Conservation (phyloP, 92 coral and sea anemone genomes). For the Phenganax stokvisi region DNA sequence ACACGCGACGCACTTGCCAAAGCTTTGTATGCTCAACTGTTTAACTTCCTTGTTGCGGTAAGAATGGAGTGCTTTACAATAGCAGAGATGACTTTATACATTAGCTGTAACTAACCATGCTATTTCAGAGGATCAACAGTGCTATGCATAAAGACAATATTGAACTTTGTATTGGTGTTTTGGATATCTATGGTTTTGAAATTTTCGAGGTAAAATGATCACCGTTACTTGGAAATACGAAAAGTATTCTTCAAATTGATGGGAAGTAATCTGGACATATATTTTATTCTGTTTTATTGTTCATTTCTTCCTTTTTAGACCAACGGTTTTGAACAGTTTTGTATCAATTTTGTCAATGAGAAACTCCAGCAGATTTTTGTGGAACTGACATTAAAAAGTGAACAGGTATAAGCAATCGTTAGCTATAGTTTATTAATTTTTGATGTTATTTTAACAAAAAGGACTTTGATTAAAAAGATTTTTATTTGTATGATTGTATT, state of each 20-base stretch:
- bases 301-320: conserved; percentile 38
- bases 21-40: conserved; percentile 71
- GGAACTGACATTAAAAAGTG: conserved; percentile 76
- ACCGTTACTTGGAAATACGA: background rate
- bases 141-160: conserved; percentile 78
- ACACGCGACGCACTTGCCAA: conserved; percentile 79
- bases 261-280: too few species aligned
- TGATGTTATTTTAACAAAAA: background rate
- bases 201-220: conserved; percentile 59
- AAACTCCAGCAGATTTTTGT: conserved; percentile 89
- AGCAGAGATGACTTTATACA: background rate
- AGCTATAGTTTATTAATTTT: background rate
- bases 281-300: background rate
- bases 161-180: conserved; percentile 75
- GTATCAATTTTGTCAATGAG: conserved; percentile 91
- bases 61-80: background rate
- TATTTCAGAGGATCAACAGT: conserved; percentile 55
- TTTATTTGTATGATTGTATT: background rate
- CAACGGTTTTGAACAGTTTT: conserved; percentile 91
- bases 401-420: conserved; percentile 54
- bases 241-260: too few species aligned
- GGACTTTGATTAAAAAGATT: background rate
- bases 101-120: background rate
- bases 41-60: conserved; percentile 83
- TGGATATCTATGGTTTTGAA: conserved; percentile 91